These are phyloP conservation scores for Vipera latastei DNA, from an alignment of 2,797 vertebrate genomes.

Conservation along the genomic window DNA sequence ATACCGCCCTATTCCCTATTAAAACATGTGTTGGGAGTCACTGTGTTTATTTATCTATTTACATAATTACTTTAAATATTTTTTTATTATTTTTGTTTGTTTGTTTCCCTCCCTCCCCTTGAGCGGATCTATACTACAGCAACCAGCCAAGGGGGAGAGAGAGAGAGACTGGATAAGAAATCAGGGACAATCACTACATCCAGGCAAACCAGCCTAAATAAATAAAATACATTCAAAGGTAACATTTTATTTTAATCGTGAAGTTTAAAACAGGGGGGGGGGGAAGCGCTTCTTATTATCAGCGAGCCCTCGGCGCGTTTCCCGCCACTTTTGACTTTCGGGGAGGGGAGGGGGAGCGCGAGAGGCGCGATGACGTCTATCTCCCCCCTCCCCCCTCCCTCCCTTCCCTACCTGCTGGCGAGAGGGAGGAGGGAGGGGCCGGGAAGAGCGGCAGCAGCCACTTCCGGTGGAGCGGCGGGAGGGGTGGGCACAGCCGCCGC, in stretches of 20 bases:
- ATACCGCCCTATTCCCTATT: too few relatives aligned
- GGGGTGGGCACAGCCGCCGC: not conserved
- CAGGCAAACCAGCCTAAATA: not conserved
- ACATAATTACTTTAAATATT: too few relatives aligned
- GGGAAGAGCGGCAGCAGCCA: conserved; percentile 20
- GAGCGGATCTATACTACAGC: not conserved
- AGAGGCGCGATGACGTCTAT: not conserved
- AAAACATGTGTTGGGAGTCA: too few relatives aligned
- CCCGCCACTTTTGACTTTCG: not conserved
- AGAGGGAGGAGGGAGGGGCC: not conserved
- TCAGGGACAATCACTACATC: not conserved
- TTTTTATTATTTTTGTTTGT: not conserved
- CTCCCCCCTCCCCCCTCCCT: not conserved
- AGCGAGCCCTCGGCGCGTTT: too few relatives aligned
- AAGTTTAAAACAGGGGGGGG: not conserved
- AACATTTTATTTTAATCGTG: not conserved
- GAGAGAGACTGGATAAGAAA: not conserved
- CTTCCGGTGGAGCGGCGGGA: conserved; percentile 45
- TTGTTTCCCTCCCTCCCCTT: not conserved
- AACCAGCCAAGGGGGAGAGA: not conserved
- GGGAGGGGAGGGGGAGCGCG: not conserved
- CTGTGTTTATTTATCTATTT: too few relatives aligned
- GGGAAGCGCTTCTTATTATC: not conserved
- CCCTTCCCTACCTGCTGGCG: not conserved
- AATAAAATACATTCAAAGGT: too few relatives aligned